Evolutionary conservation across 2,113 vertebrate genomes (phyloP), one percentile per base, ranked within the genome.

Genomic region (Galemys pyrenaicus): DNA sequence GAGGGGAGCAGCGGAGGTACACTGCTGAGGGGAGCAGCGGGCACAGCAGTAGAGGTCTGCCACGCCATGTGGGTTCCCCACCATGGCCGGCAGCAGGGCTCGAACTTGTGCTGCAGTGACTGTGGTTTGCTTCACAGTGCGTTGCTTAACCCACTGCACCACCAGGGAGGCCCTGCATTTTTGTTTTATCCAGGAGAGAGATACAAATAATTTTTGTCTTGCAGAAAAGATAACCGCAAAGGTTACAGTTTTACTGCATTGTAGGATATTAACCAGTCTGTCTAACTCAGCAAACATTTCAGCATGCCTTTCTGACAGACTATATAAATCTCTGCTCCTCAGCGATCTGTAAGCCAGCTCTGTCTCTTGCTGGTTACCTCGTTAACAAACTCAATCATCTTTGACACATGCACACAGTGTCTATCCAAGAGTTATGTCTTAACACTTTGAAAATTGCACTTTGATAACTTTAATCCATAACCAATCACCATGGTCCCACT

Each of bases 281-380:
- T 84, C 83, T 65, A 92, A 73, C 28, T 68, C 71, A 80, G 46
- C 73, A 81, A 82, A 89, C 24, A 64, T 73, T 16, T 73, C 87
- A 64, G 15, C 49, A 1, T 1, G 30, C 20, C 26, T 91, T 94
- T 73, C 35, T 9, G 37, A 35, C 5, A 85, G 77, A 79, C 51
- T 46, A 8, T 6, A 5, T n/a, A 70, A 60, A 51, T 30, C 51
- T 67, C 73, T 75, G 51, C 39, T 46, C 32, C 58, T n/a, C 26
- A 30, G 1, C 10, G 4, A 16, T 41, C 32, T 32, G 0, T 39
- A 1, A 49, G 62, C 28, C 37, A 75, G 32, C 1, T 2, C 60
- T 20, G 56, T 58, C 60, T 44, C 39, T 58, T 37, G 9, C n/a
- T 20, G n/a, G 10, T 4, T 85, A 32, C 37, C 54, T 80, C 67